These are phyloP conservation scores for Megaleporinus macrocephalus DNA, from an alignment of 2,113 vertebrate genomes.

Conservation along the genomic window DNA sequence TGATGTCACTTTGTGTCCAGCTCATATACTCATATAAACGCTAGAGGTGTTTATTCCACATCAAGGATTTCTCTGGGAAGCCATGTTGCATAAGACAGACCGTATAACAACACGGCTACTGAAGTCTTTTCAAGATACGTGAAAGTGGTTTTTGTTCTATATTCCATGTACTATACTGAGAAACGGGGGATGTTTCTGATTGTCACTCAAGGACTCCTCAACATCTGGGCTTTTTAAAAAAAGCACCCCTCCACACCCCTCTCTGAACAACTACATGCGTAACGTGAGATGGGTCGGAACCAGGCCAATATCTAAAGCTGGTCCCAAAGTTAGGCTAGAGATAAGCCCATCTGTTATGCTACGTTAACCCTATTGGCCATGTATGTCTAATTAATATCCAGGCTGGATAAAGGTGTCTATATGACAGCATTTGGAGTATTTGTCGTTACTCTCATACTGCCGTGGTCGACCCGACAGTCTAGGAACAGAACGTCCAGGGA, in stretches of 20 bases:
- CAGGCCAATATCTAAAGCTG: conserved; percentile 52
- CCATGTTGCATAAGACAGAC: not conserved
- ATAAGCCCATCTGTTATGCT: conserved; percentile 71
- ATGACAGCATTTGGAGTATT: conserved; percentile 34
- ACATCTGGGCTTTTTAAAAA: conserved; percentile 61
- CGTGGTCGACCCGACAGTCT: conserved; percentile 11
- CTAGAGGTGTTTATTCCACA: not conserved
- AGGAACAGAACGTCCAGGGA: not conserved
- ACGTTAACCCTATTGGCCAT: conserved; percentile 71
- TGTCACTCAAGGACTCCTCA: not conserved
- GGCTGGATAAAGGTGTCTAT: conserved; percentile 69
- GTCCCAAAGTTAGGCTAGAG: conserved; percentile 68
- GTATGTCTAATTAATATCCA: conserved; percentile 63
- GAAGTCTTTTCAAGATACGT: not conserved
- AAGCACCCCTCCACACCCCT: conserved; percentile 35
- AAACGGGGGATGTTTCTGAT: not conserved
- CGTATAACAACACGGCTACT: not conserved
- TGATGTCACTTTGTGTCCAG: not conserved
- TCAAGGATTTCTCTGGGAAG: no score
- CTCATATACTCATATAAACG: not conserved
- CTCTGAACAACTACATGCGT: conserved; percentile 51
- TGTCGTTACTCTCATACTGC: not conserved
- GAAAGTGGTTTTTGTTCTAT: no score
- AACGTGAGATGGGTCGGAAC: conserved; percentile 64
- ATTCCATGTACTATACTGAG: no score